Conservation (phyloP, 2,888 invertebrate species). For the Aricia artaxerxes region DNA sequence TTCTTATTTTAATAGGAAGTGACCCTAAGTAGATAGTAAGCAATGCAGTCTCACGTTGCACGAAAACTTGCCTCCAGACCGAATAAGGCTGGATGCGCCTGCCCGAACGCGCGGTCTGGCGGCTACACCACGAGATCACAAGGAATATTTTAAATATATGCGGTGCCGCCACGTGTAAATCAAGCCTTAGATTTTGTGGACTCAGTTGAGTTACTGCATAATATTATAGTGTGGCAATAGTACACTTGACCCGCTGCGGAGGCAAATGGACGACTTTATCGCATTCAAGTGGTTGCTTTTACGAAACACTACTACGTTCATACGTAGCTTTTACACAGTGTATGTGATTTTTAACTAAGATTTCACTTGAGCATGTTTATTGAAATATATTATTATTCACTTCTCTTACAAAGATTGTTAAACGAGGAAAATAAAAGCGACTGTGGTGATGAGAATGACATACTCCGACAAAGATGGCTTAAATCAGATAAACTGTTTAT, state of each 20-base stretch:
- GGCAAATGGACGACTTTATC: conserved; percentile 19
- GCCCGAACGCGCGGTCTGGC: too few relatives aligned
- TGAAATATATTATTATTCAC: neutral
- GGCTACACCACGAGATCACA: too few relatives aligned
- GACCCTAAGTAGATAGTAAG: too few relatives aligned
- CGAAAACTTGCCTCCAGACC: too few relatives aligned
- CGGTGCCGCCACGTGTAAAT: too few relatives aligned
- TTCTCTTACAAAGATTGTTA: neutral
- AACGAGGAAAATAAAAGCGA: neutral
- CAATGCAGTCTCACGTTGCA: too few relatives aligned
- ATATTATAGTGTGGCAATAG: neutral
- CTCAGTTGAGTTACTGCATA: neutral
- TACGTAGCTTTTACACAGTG: neutral
- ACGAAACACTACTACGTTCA: conserved; percentile 4
- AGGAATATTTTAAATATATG: too few relatives aligned
- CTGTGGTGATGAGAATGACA: neutral
- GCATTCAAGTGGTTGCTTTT: conserved; percentile 11
- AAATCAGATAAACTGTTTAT: too few relatives aligned
- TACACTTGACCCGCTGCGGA: conserved; percentile 20
- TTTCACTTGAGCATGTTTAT: neutral
- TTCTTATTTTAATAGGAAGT: too few relatives aligned
- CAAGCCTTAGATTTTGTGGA: too few relatives aligned
- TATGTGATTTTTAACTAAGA: neutral
- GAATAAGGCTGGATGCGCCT: too few relatives aligned
- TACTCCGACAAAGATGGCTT: too few relatives aligned